Evolutionary conservation across 2,888 invertebrate genomes (phyloP).

Genomic region (Catocala sponsa): DNA sequence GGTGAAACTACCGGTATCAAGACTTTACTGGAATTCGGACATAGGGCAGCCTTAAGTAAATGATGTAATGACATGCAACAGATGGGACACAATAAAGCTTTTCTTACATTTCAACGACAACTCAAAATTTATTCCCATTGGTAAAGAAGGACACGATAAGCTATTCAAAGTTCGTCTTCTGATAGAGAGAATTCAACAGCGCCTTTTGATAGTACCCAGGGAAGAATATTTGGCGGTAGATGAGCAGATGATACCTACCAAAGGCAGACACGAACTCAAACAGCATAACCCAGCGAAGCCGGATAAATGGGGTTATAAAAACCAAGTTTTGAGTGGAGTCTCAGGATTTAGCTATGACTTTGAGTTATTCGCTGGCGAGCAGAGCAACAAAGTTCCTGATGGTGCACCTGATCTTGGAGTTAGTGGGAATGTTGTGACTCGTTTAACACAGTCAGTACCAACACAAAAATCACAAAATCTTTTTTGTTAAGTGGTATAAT

Average conservation of each 20-base stretch:
- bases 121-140: not conserved
- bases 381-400: conserved; percentile 43
- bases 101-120: not conserved
- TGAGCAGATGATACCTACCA: conserved; percentile 63
- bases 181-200: conserved; percentile 33
- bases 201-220: not conserved
- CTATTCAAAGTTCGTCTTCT: conserved; percentile 55
- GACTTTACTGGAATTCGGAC: conserved; percentile 13
- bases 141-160: conserved; percentile 43
- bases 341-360: conserved; percentile 5
- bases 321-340: conserved; percentile 5
- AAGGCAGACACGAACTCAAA: conserved; percentile 31
- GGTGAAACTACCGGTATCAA: conserved; percentile 24
- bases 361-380: conserved; percentile 48
- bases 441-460: conserved; percentile 47
- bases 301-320: conserved; percentile 33
- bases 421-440: conserved; percentile 49
- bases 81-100: conserved; percentile 11
- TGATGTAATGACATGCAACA: conserved; percentile 21
- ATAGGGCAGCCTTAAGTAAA: conserved; percentile 10
- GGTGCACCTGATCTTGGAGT: conserved; percentile 53
- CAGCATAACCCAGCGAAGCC: conserved; percentile 52
- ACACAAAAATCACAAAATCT: conserved; percentile 36
- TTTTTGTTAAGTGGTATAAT: conserved; percentile 61
- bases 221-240: conserved; percentile 46